Conservation (phyloP, 2,888 invertebrate species). For the Argyra leucocephala region DNA sequence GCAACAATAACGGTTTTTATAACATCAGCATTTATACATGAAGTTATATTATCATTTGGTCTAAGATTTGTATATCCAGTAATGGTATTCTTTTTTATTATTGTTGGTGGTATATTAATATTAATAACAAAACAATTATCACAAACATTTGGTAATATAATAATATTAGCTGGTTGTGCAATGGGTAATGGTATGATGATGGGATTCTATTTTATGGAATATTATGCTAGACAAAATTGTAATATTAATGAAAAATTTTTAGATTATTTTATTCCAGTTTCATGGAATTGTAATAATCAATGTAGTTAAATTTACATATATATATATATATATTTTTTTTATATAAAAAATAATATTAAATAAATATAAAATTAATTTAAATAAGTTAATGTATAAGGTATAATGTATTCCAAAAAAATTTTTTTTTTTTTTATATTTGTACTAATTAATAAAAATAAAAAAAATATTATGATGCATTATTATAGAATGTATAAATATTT, state of each 20-base stretch:
- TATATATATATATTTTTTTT: no score
- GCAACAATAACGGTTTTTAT: conserved; percentile 61
- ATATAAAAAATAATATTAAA: no score
- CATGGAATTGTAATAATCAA: conserved; percentile 42
- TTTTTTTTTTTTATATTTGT: no score
- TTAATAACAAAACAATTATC: conserved; percentile 46
- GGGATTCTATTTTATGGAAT: conserved; percentile 74
- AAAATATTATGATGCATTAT: no score
- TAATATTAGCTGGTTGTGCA: conserved; percentile 73
- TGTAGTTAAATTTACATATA: conserved; percentile 37
- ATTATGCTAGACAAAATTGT: conserved; percentile 37
- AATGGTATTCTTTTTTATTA: conserved; percentile 67
- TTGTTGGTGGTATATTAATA: conserved; percentile 50
- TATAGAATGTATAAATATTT: no score
- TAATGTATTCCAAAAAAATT: no score
- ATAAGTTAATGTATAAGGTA: no score
- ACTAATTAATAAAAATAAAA: no score
- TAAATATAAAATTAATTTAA: no score
- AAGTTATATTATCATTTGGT: conserved; percentile 68
- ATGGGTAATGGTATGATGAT: conserved; percentile 58
- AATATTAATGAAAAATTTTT: conserved; percentile 30
- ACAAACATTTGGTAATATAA: conserved; percentile 59
- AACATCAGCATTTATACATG: conserved; percentile 79
- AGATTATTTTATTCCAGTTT: conserved; percentile 46
- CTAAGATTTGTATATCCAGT: conserved; percentile 84